These are phyloP conservation scores for Apamea epomidion DNA, from an alignment of 2,888 invertebrate genomes.

Conservation along the genomic window DNA sequence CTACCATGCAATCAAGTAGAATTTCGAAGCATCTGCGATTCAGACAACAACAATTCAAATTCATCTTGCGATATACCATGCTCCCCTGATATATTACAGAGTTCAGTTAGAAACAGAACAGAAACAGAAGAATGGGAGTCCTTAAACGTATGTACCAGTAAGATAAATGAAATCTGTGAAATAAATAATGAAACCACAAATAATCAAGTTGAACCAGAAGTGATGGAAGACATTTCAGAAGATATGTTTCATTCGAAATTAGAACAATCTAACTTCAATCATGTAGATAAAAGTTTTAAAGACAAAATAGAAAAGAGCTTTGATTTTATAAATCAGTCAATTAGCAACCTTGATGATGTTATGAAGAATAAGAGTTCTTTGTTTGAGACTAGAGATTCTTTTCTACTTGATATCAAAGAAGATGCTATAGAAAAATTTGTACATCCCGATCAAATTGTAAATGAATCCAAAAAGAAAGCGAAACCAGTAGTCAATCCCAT, in stretches of 20 bases:
- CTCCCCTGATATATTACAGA: constrained; percentile 76
- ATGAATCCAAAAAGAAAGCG: constrained; percentile 42
- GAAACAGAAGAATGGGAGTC: constrained; percentile 75
- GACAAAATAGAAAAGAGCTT: constrained; percentile 82
- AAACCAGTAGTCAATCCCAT: constrained; percentile 54
- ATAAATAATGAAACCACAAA: constrained; percentile 36
- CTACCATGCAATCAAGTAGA: constrained; percentile 87
- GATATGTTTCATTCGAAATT: constrained; percentile 82
- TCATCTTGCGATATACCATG: constrained; percentile 75
- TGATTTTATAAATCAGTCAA: constrained; percentile 88
- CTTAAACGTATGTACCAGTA: constrained; percentile 71
- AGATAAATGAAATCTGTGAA: constrained; percentile 60
- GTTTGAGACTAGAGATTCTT: constrained; percentile 86
- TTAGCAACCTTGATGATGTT: constrained; percentile 81
- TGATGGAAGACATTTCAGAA: constrained; percentile 77
- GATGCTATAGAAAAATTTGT: constrained; percentile 71
- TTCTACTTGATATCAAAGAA: constrained; percentile 83
- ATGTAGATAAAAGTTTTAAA: constrained; percentile 65
- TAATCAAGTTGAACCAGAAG: constrained; percentile 58
- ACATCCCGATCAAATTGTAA: constrained; percentile 48
- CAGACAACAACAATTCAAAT: constrained; percentile 75
- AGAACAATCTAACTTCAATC: constrained; percentile 72
- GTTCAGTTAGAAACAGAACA: constrained; percentile 64
- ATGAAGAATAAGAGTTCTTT: constrained; percentile 73
- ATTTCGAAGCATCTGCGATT: constrained; percentile 77